Evolutionary conservation across 2,888 invertebrate genomes (phyloP).

Genomic region (Achlya flavicornis): DNA sequence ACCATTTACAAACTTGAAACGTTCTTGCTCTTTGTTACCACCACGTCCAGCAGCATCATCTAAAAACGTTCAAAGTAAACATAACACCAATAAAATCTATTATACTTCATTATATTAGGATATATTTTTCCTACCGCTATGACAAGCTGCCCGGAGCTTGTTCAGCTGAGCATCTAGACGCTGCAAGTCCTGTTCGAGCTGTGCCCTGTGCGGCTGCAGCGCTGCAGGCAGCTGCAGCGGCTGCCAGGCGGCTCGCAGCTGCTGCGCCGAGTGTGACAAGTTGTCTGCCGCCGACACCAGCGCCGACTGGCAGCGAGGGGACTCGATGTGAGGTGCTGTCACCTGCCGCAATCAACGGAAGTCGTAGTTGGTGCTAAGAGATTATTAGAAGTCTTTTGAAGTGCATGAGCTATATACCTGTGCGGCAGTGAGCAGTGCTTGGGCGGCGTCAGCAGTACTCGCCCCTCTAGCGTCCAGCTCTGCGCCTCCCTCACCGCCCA

Average conservation of each 20-base stretch:
- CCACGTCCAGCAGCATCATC: not conserved
- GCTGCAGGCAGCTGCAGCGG: slow-evolving; percentile 20
- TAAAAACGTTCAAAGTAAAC: not conserved
- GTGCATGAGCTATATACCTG: slow-evolving; percentile 35
- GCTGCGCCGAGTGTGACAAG: slow-evolving; percentile 29
- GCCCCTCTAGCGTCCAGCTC: slow-evolving; percentile 41
- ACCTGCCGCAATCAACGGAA: slow-evolving; percentile 30
- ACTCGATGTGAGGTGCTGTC: slow-evolving; percentile 39
- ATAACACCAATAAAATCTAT: no score
- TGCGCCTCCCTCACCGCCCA: slow-evolving; percentile 34
- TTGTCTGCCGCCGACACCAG: slow-evolving; percentile 32
- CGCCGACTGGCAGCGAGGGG: slow-evolving; percentile 37
- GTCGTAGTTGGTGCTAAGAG: not conserved
- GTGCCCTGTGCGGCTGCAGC: slow-evolving; percentile 7
- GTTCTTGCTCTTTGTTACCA: not conserved
- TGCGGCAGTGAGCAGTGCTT: slow-evolving; percentile 42
- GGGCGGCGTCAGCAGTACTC: slow-evolving; percentile 40
- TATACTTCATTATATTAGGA: not conserved
- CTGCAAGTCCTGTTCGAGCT: not conserved
- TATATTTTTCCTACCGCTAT: not conserved
- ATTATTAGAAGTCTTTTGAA: not conserved
- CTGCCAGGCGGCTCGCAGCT: slow-evolving; percentile 29
- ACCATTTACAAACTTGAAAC: not conserved
- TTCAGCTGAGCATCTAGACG: slow-evolving; percentile 33
- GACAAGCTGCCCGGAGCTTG: slow-evolving; percentile 31